Conservation (phyloP, 1,140 invertebrate species). For the Macrosteles quadrilineatus region DNA sequence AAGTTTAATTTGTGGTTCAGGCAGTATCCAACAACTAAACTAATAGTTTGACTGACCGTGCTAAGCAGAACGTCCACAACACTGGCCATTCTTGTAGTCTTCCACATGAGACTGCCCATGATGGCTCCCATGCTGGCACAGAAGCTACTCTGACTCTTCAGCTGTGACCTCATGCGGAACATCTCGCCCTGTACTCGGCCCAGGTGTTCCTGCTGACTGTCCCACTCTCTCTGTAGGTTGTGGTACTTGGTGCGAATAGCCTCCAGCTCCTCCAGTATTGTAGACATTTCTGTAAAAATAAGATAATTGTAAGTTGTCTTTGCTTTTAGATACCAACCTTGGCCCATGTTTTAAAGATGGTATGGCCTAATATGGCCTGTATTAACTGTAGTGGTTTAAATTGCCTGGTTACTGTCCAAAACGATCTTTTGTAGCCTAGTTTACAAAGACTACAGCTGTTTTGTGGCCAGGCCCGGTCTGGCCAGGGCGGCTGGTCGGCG, state of each 20-base stretch:
- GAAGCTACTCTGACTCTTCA: conserved; percentile 49
- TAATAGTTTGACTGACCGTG: conserved; percentile 46
- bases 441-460: too few species aligned
- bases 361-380: too few species aligned
- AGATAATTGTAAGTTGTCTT: conserved; percentile 25
- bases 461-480: too few species aligned
- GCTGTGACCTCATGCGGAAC: conserved; percentile 46
- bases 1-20: too few species aligned
- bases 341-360: too few species aligned
- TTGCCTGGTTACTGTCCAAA: too few species aligned
- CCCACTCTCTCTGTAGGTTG: conserved; percentile 44
- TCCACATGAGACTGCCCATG: conserved; percentile 50
- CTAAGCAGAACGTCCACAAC: conserved; percentile 48
- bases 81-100: conserved; percentile 46
- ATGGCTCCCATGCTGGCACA: conserved; percentile 50
- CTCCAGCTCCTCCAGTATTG: conserved; percentile 33
- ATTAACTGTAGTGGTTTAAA: too few species aligned
- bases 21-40: too few species aligned
- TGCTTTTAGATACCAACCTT: too few species aligned
- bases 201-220: conserved; percentile 44
- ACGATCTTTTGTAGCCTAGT: too few species aligned
- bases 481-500: too few species aligned
- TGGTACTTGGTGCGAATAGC: conserved; percentile 37
- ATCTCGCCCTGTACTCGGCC: conserved; percentile 45
- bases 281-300: conserved; percentile 5